Evolutionary conservation across 2,113 vertebrate species (phyloP).

Genomic region (Tyto alba): DNA sequence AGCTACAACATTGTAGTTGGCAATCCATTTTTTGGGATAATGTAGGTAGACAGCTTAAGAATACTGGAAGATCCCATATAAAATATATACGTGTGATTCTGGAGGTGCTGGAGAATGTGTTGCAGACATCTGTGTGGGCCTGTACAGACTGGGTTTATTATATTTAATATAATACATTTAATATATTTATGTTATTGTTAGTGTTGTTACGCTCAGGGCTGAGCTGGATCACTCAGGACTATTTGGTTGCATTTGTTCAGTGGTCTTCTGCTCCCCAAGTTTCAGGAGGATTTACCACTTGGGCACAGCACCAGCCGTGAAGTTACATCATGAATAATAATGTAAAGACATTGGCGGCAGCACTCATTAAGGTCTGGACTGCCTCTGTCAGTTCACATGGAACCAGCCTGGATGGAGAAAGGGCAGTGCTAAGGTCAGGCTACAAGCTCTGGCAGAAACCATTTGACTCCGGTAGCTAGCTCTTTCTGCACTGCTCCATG

Average conservation of each 20-base stretch:
- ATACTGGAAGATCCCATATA: background rate
- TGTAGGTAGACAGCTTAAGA: background rate
- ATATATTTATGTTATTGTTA: no score
- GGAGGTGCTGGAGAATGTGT: background rate
- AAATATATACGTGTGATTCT: background rate
- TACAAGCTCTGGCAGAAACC: background rate
- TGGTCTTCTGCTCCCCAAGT: background rate
- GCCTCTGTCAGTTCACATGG: rapidly evolving
- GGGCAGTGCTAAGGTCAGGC: background rate
- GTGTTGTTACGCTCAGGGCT: background rate
- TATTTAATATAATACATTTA: no score
- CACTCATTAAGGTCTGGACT: background rate
- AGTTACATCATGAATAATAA: background rate
- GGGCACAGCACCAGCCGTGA: background rate
- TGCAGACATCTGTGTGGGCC: background rate
- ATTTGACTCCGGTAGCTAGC: background rate
- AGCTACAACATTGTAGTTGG: background rate
- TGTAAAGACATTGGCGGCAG: background rate
- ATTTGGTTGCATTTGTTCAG: background rate
- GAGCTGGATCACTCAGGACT: background rate
- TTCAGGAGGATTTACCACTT: background rate
- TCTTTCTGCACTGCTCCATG: background rate
- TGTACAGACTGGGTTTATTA: background rate
- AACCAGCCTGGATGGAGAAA: background rate
- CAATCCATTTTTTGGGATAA: background rate